phyloP scores from a whole-genome alignment of 2,113 vertebrate species.

The Craseonycteris thonglongyai region DNA sequence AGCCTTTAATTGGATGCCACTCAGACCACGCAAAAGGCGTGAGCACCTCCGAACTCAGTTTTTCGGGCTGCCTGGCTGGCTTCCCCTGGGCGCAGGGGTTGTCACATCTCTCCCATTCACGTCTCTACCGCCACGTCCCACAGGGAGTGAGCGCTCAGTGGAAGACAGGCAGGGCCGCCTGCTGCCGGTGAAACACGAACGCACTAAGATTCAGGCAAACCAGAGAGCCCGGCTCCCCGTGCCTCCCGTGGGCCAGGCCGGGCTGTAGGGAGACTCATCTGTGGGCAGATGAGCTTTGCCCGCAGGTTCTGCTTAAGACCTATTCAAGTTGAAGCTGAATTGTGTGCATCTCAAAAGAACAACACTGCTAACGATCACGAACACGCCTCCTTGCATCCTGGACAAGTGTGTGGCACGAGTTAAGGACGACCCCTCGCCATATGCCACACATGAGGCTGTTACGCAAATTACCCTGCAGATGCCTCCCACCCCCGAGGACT shows the following conservation, averaged over 20 bases:
- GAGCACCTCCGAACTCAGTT: accelerated
- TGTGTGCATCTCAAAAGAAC: accelerated
- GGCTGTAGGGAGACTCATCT: accelerated
- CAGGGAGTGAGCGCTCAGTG: not conserved
- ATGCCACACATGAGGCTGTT: accelerated
- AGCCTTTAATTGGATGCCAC: not conserved
- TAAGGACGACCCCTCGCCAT: too few species aligned
- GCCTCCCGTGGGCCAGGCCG: not conserved
- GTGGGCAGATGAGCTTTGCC: not conserved
- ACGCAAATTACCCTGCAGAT: accelerated
- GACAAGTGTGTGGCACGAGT: not conserved
- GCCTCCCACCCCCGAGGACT: not conserved
- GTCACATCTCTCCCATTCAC: accelerated
- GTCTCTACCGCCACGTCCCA: not conserved
- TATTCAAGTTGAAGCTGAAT: not conserved
- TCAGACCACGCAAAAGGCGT: not conserved
- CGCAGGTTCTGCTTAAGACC: not conserved
- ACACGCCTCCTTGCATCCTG: not conserved
- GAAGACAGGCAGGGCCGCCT: not conserved
- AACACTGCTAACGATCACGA: accelerated
- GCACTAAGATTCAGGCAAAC: not conserved
- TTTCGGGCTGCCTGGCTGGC: not conserved
- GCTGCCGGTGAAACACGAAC: accelerated
- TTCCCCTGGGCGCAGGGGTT: not conserved
- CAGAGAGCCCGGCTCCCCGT: not conserved